These are phyloP conservation scores for Aphyosemion australe DNA, from an alignment of 2,113 vertebrate species.

Conservation along the genomic window DNA sequence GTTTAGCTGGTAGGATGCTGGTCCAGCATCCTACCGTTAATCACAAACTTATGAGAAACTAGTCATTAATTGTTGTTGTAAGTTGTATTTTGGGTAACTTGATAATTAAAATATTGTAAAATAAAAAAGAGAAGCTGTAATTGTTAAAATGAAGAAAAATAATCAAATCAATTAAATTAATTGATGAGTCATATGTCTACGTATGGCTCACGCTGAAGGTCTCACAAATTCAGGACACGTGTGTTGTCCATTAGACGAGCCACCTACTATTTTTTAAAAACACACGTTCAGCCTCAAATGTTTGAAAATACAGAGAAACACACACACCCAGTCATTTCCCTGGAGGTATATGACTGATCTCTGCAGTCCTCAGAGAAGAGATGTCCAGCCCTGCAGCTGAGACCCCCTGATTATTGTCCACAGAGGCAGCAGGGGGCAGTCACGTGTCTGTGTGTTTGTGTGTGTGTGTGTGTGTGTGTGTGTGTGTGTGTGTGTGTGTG, in stretches of 20 bases:
- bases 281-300: constrained; percentile 4
- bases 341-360: constrained; percentile 54
- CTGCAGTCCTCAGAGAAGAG: constrained; percentile 46
- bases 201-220: no score
- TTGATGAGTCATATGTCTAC: no score
- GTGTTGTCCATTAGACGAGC: constrained; percentile 7
- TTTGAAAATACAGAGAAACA: constrained; percentile 24
- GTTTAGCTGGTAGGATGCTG: no score
- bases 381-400: constrained; percentile 64
- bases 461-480: constrained; percentile 20
- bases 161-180: no score
- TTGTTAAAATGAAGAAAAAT: no score
- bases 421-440: constrained; percentile 51
- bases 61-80: no score
- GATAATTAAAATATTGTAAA: no score
- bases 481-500: constrained; percentile 17
- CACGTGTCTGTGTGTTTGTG: constrained; percentile 12
- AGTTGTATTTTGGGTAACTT: no score
- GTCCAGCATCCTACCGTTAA: no score
- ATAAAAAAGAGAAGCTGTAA: no score
- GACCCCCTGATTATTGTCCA: constrained; percentile 65
- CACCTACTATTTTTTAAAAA: constrained; percentile 5
- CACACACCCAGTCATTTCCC: constrained; percentile 15
- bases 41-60: no score
- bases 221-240: neutral